Conservation (phyloP, 2,113 vertebrate genomes). For the Urocolius indicus region DNA sequence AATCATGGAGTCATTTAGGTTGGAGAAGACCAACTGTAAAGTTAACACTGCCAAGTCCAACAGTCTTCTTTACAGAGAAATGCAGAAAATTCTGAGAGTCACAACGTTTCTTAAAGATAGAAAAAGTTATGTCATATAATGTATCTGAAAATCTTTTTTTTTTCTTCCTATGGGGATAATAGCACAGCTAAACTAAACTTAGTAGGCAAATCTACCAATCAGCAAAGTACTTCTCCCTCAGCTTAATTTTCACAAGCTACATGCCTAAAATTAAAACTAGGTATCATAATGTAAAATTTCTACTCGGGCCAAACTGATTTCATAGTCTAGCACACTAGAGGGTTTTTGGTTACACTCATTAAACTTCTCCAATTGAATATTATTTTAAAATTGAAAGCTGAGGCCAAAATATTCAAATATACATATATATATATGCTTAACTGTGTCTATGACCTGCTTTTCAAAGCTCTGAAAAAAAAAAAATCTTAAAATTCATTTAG, state of each 20-base stretch:
- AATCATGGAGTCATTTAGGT: neutral
- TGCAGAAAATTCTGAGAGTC: neutral
- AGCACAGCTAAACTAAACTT: neutral
- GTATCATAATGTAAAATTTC: neutral
- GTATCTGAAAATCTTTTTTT: neutral
- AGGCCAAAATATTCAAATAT: neutral
- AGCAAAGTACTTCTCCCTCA: neutral
- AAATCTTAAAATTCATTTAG: neutral
- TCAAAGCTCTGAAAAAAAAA: neutral
- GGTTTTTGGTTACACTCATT: neutral
- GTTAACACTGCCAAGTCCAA: neutral
- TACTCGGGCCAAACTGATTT: neutral
- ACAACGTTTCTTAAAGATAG: neutral
- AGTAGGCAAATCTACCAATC: neutral
- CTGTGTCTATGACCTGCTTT: neutral
- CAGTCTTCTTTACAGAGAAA: neutral
- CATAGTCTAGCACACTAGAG: neutral
- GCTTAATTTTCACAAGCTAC: neutral
- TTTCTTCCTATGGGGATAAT: neutral
- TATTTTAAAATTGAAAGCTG: neutral
- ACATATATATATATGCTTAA: neutral
- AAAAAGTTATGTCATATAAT: neutral
- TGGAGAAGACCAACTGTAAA: neutral
- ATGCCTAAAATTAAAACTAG: neutral
- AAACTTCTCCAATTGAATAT: neutral